Evolutionary conservation across 2,113 vertebrate genomes (phyloP), one percentile per base, ranked within the genome.

Genomic region (Dasyprocta punctata): DNA sequence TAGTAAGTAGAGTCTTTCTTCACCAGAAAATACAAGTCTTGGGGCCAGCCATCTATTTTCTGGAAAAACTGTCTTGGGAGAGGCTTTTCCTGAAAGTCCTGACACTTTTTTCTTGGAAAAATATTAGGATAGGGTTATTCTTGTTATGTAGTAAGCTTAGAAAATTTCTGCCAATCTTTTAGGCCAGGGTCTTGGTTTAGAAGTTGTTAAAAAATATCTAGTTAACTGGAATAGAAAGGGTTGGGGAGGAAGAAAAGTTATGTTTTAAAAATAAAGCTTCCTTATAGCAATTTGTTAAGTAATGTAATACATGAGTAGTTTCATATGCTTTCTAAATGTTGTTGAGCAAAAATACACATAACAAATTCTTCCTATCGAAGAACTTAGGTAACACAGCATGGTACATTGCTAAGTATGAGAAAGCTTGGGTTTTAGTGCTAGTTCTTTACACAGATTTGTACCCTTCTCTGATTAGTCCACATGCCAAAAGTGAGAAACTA

Each of bases 171-270:
- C 71, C 67, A 8, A 14, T 65, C 26, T 61, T 63, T 84, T 95
- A 93, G 71, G 54, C 20, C 78, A 90, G n/a, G 33, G 11, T 92
- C 80, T 97, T 93, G 9, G 26, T 92, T 80, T 47, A 83, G 65
- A 85, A 96, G 65, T 82, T 88, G 36, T 95, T 86, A 89, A 96
- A 82, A 96, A 80, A 90, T 92, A 14, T 77, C 36, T 63, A 91
- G 44, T 4, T 61, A 82, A 60, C 41, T 78, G 82, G 28, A 94
- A 58, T 81, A 81, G 67, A 86, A 95, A 92, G 41, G 41, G 77
- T 95, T 96, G 1, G 22, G 38, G 77, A 56, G 33, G 22, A 88
- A 33, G 36, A 91, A 91, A 81, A 73, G 17, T 85, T 65, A 54
- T 2, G 0, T 95, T 96, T 91, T 87, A 93, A 96, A 96, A 92